phyloP scores from a whole-genome alignment of 2,113 vertebrate genomes.

The Romanogobio albipinnatus region DNA sequence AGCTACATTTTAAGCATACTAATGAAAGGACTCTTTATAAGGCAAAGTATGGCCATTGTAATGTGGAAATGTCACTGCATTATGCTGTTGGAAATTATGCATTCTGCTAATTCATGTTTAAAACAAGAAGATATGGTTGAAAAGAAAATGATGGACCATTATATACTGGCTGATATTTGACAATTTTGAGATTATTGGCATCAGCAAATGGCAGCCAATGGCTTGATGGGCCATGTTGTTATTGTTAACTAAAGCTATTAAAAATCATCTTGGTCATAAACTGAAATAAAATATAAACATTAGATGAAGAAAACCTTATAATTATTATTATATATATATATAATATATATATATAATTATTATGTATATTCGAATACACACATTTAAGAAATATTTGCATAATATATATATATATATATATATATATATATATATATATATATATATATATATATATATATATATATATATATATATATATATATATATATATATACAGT shows the following conservation, averaged over 20 bases:
- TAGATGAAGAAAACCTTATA: not conserved
- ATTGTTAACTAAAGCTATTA: not conserved
- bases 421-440: too few species aligned
- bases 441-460: too few species aligned
- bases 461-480: too few species aligned
- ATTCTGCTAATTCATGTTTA: not conserved
- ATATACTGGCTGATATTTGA: not conserved
- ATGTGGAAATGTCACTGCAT: not conserved
- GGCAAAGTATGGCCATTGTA: not conserved
- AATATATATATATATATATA: too few species aligned
- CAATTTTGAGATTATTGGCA: not conserved
- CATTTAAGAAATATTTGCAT: too few species aligned
- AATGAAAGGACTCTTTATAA: conserved; percentile 15
- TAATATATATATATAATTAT: too few species aligned
- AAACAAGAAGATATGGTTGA: not conserved
- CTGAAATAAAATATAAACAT: not conserved
- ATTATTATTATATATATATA: too few species aligned
- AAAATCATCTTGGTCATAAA: too few species aligned
- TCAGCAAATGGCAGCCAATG: too few species aligned
- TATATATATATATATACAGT: too few species aligned
- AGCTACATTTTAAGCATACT: not conserved
- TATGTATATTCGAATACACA: too few species aligned
- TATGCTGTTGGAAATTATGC: not conserved
- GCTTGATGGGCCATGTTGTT: not conserved
- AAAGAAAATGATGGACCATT: not conserved